Base-by-base conservation (phyloP, 1,140 invertebrate genomes). In the Conus ventricosus region DNA sequence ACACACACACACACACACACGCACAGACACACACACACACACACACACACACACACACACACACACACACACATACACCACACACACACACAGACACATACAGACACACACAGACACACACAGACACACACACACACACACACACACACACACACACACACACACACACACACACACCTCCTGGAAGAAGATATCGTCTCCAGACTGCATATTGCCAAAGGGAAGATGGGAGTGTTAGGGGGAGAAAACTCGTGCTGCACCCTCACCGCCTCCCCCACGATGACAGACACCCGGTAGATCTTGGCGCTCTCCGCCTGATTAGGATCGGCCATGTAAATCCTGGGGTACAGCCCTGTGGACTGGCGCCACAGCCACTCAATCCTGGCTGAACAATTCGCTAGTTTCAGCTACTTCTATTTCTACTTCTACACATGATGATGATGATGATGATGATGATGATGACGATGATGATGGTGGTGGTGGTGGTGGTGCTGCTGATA, bases 281-380 rank as follows among this genome's bases (percentile, higher is more conserved):
- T 25, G 5, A 82, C 57, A 6, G 25, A 82, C 13, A 91, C 84
- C 11, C 20, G n/a, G 4, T 23, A 60, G 0, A 67, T 39, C 23
- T 82, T 82, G 23, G 0, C 11, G 7, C 84, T 39, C 6, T 10
- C 8, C 60, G 85, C 54, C 10, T 8, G n/a, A 4, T 86, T 57
- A 39, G 8, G 63, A 1, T 86, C n/a, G 15, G 23, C 27, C 15
- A 87, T 82, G 88, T 93, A 92, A 27, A 92, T 91, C 1, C 88
- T 88, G 39, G 92, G 92, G 27, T 88, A 90, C 4, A 93, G 88
- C 7, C 81, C 90, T 15, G 90, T 86, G 81, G 88, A 90, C 3
- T 63, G 27, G 2, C 87, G 39, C 67, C 91, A 93, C 75, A 93
- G 63, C 84, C 84, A 86, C 20, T 27, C 25, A 8, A 86, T 71